Percentiles rank a stretch among this genome's conserved stretches.
phyloP scores from a whole-genome alignment of 2,888 invertebrate species.

The Heliconius hortense region DNA sequence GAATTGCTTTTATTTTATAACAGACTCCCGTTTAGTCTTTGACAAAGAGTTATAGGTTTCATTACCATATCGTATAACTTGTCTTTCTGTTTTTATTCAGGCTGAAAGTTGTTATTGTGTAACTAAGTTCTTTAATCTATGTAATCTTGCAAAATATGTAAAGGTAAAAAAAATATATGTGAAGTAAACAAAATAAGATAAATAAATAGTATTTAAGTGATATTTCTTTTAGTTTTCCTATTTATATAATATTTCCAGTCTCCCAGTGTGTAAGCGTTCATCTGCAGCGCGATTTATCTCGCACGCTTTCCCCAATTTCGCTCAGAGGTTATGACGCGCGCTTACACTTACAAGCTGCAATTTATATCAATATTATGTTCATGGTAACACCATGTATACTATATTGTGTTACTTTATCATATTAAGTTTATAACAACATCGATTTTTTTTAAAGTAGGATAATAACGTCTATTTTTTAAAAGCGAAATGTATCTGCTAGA shows the following conservation, averaged over 20 bases:
- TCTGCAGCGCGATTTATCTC: slow-evolving; percentile 59
- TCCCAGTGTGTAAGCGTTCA: slow-evolving; percentile 32
- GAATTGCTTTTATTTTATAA: neutral
- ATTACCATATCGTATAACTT: neutral
- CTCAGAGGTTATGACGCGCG: slow-evolving; percentile 57
- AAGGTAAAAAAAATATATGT: neutral
- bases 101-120: neutral
- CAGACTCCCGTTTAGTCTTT: neutral
- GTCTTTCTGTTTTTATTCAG: neutral
- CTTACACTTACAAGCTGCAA: slow-evolving; percentile 45
- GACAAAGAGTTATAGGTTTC: neutral
- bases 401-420: neutral
- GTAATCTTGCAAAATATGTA: neutral
- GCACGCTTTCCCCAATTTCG: slow-evolving; percentile 61
- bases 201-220: neutral
- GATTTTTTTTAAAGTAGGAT: no score
- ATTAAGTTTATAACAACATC: neutral
- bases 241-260: neutral
- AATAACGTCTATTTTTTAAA: no score
- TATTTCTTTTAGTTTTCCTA: neutral
- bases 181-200: neutral
- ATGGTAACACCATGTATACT: slow-evolving; percentile 30
- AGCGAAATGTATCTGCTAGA: no score
- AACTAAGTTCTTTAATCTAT: neutral
- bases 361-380: slow-evolving; percentile 37